phyloP scores from a whole-genome alignment of 2,888 invertebrate species.

The Asteroscopus sphinx region DNA sequence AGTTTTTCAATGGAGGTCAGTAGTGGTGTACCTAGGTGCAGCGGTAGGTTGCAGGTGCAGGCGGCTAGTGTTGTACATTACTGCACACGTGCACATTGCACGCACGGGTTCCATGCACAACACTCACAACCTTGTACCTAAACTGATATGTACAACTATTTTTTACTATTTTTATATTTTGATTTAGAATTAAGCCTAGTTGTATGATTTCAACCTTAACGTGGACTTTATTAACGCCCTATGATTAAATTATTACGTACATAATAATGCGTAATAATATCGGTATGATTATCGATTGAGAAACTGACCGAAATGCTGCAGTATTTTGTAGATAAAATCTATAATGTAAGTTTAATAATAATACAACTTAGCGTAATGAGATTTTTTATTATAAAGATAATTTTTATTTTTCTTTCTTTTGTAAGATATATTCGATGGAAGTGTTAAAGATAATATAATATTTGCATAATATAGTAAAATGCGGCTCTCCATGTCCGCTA shows the following conservation, averaged over 20 bases:
- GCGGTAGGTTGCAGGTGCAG: conserved; percentile 65
- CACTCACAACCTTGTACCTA: conserved; percentile 82
- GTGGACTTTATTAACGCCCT: conserved; percentile 84
- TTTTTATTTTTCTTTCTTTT: conserved; percentile 89
- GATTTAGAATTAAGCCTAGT: conserved; percentile 89
- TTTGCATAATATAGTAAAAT: conserved; percentile 91
- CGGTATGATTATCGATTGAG: conserved; percentile 81
- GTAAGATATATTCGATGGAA: conserved; percentile 90
- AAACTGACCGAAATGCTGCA: conserved; percentile 86
- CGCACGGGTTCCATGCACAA: conserved; percentile 77
- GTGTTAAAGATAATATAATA: conserved; percentile 91
- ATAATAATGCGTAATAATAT: conserved; percentile 75
- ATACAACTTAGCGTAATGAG: conserved; percentile 88
- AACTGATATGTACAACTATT: conserved; percentile 87
- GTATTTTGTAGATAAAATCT: conserved; percentile 90
- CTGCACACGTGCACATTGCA: conserved; percentile 37
- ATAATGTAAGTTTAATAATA: conserved; percentile 88
- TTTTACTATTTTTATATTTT: conserved; percentile 90
- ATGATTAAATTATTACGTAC: conserved; percentile 83
- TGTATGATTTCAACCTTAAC: conserved; percentile 86
- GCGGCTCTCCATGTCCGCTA: conserved; percentile 92
- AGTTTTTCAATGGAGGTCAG: conserved; percentile 85
- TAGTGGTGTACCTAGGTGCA: conserved; percentile 57
- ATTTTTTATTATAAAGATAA: conserved; percentile 89
- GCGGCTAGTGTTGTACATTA: conserved; percentile 54